Base-by-base conservation (phyloP, 1,140 invertebrate genomes). In the Drosophila nebulosa region DNA sequence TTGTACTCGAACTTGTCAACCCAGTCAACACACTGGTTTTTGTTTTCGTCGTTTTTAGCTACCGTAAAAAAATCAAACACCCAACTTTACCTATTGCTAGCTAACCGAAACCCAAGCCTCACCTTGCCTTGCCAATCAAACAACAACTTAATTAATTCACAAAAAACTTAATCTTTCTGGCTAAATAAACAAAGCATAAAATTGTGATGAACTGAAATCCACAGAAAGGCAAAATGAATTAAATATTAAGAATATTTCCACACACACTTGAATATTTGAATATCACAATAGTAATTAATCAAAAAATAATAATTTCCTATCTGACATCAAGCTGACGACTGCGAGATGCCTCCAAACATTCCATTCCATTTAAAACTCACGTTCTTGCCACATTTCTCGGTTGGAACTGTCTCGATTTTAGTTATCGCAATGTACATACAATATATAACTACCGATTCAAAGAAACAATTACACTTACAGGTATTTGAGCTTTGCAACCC, bases 181-280 rank as follows among this genome's bases (percentile, higher is more conserved):
- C 21, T 46, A 46, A 21, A 84, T 79, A 77, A 77, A 86, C 80
- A 86, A 79, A 65, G 65, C 73, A 46, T 46, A 16, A 74, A 64
- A 66, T 63, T 64, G 67, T 69, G 36, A 46, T 57, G 30, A 64
- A 32, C 61, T 7, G 14, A 51, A n/a, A 64, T 24, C 22, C 21
- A 27, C 10, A 18, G 21, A n/a, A 27, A 59, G 46, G 24, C 62
- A 52, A 52, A 51, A 62, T 21, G 39, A 46, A 46, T 46, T 18
- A 46, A 46, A 46, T 46, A 46, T 46, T 46, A 57, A 60, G 50
- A 56, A 78, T 80, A 86, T 73, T 79, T 69, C 64, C 73, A 78
- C 81, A 81, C 81, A 83, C 81, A 83, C 83, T 86, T 79, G 62
- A 86, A 88, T 67, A 74, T 88, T 83, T 86, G 78, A 86, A 86